phyloP scores from a whole-genome alignment of 2,797 vertebrate genomes.

The Phylloscopus collybita region DNA sequence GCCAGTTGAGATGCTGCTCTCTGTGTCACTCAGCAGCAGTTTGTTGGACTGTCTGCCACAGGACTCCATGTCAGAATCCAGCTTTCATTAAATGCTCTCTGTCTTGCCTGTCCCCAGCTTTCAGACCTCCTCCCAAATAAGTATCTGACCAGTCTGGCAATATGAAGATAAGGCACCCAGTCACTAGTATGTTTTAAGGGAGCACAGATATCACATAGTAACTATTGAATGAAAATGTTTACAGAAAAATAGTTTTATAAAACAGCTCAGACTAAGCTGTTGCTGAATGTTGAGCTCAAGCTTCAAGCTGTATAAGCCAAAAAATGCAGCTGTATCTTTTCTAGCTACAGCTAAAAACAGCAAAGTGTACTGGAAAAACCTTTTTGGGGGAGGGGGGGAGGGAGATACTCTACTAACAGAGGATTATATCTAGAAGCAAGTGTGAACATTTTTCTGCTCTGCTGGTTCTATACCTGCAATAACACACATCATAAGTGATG shows the following conservation, averaged over 20 bases:
- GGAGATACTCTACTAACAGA: background rate
- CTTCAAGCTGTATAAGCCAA: constrained; percentile 43
- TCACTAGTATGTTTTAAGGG: constrained; percentile 24
- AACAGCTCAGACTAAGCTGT: constrained; percentile 59
- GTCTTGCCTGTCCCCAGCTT: background rate
- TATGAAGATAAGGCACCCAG: constrained; percentile 3
- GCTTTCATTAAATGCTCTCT: background rate
- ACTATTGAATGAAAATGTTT: constrained; percentile 67
- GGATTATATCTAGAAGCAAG: constrained; percentile 41
- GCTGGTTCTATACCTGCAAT: constrained; percentile 32
- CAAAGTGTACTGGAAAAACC: constrained; percentile 66
- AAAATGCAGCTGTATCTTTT: constrained; percentile 73
- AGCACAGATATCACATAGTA: background rate
- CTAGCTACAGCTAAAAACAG: constrained; percentile 66
- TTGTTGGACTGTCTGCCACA: background rate
- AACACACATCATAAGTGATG: background rate
- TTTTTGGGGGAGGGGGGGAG: background rate
- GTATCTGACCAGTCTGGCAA: constrained; percentile 2
- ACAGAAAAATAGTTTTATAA: constrained; percentile 62
- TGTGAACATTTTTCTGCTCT: constrained; percentile 22
- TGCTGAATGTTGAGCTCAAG: constrained; percentile 18
- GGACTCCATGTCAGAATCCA: background rate
- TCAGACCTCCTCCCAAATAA: constrained; percentile 9
- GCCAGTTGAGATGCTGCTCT: background rate
- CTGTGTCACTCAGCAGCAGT: background rate